These are phyloP conservation scores for Morone chrysops DNA, from an alignment of 2,113 vertebrate genomes.

Conservation along the genomic window DNA sequence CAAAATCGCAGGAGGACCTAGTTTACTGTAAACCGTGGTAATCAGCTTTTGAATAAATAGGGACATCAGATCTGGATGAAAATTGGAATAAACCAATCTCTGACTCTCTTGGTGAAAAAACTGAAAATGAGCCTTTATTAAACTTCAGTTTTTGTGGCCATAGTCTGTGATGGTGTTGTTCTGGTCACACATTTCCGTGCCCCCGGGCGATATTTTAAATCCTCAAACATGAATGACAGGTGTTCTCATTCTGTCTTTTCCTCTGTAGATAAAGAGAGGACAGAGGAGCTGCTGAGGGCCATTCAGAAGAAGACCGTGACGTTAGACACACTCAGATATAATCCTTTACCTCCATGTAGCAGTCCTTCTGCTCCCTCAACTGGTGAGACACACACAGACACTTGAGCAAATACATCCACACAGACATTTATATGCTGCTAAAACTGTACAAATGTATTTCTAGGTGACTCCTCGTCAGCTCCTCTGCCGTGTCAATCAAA, in stretches of 20 bases:
- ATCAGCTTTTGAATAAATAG: neutral
- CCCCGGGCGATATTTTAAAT: constrained; percentile 32
- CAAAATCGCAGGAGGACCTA: neutral
- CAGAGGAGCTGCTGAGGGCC: constrained; percentile 92
- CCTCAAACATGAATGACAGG: constrained; percentile 48
- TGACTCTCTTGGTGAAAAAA: neutral
- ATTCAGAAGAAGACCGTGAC: constrained; percentile 91
- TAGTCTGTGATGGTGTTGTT: neutral
- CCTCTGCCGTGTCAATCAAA: constrained; percentile 60
- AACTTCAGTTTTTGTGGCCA: neutral
- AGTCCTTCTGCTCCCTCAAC: constrained; percentile 81
- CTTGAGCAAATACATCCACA: neutral
- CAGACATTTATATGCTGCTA: neutral
- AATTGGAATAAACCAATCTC: neutral
- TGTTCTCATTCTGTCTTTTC: constrained; percentile 69
- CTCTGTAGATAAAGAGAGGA: constrained; percentile 91
- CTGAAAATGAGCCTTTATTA: neutral
- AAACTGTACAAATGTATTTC: constrained; percentile 13
- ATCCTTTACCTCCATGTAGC: constrained; percentile 84
- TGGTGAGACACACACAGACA: constrained; percentile 82
- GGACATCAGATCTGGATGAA: neutral
- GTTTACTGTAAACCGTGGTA: neutral
- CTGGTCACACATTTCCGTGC: constrained; percentile 14
- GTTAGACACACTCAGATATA: constrained; percentile 87
- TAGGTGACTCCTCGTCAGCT: constrained; percentile 66